Evolutionary conservation across 2,113 vertebrate genomes (phyloP), one percentile per base, ranked within the genome.

Genomic region (Chionis minor): DNA sequence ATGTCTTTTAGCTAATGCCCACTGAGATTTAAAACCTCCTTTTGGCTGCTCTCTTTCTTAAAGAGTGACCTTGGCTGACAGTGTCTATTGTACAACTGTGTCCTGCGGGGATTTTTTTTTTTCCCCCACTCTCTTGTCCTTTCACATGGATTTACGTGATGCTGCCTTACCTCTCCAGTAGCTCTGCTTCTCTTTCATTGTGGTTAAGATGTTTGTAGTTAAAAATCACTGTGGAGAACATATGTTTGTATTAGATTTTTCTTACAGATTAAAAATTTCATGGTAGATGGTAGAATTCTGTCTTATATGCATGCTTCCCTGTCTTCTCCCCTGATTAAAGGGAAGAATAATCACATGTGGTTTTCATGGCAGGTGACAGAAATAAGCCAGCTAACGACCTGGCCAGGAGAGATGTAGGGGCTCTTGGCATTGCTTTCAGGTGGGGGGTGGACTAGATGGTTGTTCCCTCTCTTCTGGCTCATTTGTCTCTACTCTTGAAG

Each of bases 1-100:
- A 14, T 81, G 89, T 77, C 86, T 95, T 85, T 96, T 86, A 94
- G 78, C 77, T 90, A 9, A 45, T 82, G 94, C 89, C 94, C 92
- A 82, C 86, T 95, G 97, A 94, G 92, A 95, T 92, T 94, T 94
- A 17, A 95, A 96, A 70, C 73, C 89, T 96, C 83, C 58, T 95
- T 94, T 61, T 79, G 88, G 88, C 81, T 85, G 92, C 81, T 96
- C 88, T 49, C 74, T 92, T 96, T 96, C 95, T 94, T 6, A 51
- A 51, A 45, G 65, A 91, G 86, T 89, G 94, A 97, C 92, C 94
- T 97, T 97, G 95, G 84, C 89, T 85, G 91, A 11, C 81, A 33
- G 83, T 35, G 88, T 62, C 85, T 58, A 10, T 52, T 84, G 88
- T 82, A 54, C 51, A 19, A 12, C 63, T 13, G 8, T 42, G 67